Percentiles rank a stretch among this genome's conserved stretches.
Evolutionary conservation across 2,113 vertebrate species (phyloP).

Genomic region (Mixornis gularis): DNA sequence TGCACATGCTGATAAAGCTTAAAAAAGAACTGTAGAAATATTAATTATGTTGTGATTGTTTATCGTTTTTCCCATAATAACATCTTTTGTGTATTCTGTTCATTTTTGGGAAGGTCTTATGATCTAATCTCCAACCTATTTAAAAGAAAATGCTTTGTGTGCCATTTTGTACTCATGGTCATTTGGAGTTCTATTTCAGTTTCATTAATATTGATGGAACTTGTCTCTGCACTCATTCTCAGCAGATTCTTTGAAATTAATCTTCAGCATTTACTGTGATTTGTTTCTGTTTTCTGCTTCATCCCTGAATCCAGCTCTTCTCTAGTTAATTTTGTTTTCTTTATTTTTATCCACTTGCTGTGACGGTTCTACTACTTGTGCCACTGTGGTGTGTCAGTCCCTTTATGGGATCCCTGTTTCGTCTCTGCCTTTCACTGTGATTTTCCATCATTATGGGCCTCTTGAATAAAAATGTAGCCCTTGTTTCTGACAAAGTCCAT

Average conservation of each 20-base stretch:
- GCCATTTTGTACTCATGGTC: constrained; percentile 51
- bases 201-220: constrained; percentile 79
- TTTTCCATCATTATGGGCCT: constrained; percentile 80
- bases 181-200: constrained; percentile 70
- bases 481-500: constrained; percentile 77
- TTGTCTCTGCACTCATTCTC: constrained; percentile 62
- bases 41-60: constrained; percentile 62
- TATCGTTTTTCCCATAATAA: constrained; percentile 59
- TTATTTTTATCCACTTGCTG: constrained; percentile 70
- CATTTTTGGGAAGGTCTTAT: constrained; percentile 63
- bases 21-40: background rate
- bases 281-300: constrained; percentile 67
- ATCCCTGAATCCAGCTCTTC: constrained; percentile 56
- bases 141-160: constrained; percentile 71
- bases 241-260: constrained; percentile 72
- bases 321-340: constrained; percentile 77
- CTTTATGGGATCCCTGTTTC: constrained; percentile 75
- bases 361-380: constrained; percentile 68
- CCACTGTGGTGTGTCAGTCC: constrained; percentile 61
- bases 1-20: background rate
- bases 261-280: constrained; percentile 67
- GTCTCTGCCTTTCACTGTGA: constrained; percentile 75
- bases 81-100: constrained; percentile 44
- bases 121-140: constrained; percentile 73
- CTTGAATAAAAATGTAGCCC: constrained; percentile 84